These are phyloP conservation scores for Drosophila repleta DNA, from an alignment of 1,140 invertebrate species.

Conservation along the genomic window DNA sequence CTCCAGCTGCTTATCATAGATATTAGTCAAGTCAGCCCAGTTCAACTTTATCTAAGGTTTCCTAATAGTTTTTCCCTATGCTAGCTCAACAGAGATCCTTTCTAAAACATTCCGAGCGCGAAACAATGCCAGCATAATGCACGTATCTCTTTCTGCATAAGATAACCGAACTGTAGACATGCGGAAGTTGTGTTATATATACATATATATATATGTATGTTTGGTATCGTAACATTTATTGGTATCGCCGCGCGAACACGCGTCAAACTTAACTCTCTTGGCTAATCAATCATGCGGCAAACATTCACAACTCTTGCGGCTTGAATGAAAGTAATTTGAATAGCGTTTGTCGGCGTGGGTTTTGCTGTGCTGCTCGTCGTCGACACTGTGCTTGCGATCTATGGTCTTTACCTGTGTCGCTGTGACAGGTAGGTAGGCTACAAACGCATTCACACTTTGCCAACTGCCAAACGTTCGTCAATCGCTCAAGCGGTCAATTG, in stretches of 20 bases:
- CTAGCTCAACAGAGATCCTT: neutral
- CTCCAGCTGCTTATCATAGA: too few species aligned
- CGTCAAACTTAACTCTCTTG: slow-evolving; percentile 26
- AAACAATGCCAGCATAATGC: neutral
- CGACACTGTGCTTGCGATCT: neutral
- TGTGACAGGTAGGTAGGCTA: slow-evolving; percentile 54
- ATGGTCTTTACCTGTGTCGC: slow-evolving; percentile 29
- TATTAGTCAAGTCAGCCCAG: too few species aligned
- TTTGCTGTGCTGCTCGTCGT: slow-evolving; percentile 7
- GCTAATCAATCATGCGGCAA: slow-evolving; percentile 50
- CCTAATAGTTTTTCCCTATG: too few species aligned
- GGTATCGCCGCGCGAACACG: slow-evolving; percentile 17
- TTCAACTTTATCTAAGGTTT: too few species aligned
- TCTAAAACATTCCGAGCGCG: too few species aligned
- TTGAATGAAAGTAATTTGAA: slow-evolving; percentile 60
- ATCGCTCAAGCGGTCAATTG: slow-evolving; percentile 16
- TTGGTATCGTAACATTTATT: slow-evolving; percentile 9
- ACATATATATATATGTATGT: neutral
- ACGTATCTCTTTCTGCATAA: neutral
- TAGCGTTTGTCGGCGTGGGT: slow-evolving; percentile 52
- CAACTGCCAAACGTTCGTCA: slow-evolving; percentile 41
- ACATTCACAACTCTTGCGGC: slow-evolving; percentile 46
- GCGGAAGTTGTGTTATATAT: slow-evolving; percentile 25
- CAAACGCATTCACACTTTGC: slow-evolving; percentile 58
- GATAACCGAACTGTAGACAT: neutral